These are phyloP conservation scores for Pegoplata infirma DNA, from an alignment of 2,888 invertebrate genomes.

Conservation along the genomic window DNA sequence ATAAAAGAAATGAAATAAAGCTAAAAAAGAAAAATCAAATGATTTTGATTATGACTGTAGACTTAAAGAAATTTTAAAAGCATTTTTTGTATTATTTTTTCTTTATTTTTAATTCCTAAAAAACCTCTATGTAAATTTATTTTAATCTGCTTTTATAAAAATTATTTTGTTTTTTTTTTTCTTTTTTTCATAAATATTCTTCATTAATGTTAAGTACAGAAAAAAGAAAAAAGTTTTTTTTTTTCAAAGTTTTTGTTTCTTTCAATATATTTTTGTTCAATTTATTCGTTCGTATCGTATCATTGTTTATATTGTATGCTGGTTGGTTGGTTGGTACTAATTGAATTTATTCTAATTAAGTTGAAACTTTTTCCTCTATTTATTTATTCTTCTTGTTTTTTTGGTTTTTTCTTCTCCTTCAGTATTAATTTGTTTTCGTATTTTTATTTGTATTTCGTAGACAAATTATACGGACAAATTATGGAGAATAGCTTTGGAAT, in stretches of 20 bases:
- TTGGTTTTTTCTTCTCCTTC: neutral
- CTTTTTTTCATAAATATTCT: too few relatives aligned
- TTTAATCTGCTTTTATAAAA: neutral
- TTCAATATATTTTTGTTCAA: neutral
- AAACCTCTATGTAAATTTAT: neutral
- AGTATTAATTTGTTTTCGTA: neutral
- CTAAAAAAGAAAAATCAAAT: neutral
- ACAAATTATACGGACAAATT: constrained; percentile 2
- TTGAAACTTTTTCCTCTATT: constrained; percentile 13
- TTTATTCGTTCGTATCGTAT: neutral
- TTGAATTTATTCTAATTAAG: constrained; percentile 44
- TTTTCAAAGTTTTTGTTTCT: neutral
- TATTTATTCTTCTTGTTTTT: too few relatives aligned
- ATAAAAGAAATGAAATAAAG: neutral
- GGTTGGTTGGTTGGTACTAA: too few relatives aligned
- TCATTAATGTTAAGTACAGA: too few relatives aligned
- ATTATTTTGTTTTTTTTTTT: neutral
- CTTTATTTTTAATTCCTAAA: too few relatives aligned
- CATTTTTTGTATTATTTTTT: neutral
- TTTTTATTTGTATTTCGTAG: neutral
- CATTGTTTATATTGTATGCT: neutral
- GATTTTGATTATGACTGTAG: neutral
- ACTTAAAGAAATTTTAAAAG: neutral
- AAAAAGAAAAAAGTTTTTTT: neutral
- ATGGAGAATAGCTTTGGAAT: neutral